Conservation (phyloP, 2,113 vertebrate genomes). For the Lophura nycthemera region DNA sequence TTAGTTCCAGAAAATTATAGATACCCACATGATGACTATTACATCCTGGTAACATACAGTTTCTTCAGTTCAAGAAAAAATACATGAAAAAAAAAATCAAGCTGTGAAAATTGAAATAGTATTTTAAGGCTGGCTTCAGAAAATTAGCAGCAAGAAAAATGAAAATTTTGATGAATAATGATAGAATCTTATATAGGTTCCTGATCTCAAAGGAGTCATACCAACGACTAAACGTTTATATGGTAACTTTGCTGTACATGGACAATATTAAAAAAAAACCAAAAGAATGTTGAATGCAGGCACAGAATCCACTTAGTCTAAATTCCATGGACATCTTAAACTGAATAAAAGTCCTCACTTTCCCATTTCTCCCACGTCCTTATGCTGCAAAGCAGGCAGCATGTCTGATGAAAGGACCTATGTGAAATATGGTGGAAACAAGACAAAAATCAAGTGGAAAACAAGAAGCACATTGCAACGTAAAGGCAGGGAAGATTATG, state of each 20-base stretch:
- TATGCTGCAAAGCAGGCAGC: neutral
- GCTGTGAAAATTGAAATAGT: neutral
- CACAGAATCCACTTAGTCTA: neutral
- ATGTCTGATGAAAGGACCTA: neutral
- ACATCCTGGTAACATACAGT: neutral
- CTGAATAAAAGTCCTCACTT: neutral
- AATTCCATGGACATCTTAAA: neutral
- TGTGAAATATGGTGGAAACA: neutral
- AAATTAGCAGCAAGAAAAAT: neutral
- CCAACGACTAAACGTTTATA: neutral
- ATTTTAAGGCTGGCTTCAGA: neutral
- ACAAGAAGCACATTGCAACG: rapidly evolving
- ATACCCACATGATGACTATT: neutral
- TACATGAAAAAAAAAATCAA: neutral
- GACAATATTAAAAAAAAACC: neutral
- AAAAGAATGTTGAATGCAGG: neutral
- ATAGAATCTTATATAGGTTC: neutral
- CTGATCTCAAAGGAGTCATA: neutral
- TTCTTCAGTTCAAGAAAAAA: neutral
- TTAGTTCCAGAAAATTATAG: constrained; percentile 10
- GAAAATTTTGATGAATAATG: neutral
- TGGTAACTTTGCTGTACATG: neutral
- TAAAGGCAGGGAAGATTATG: neutral
- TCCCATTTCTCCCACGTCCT: neutral
- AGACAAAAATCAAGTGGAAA: neutral